Conservation (phyloP, 92 coral and sea anemone genomes). For the Palythoa grandis region DNA sequence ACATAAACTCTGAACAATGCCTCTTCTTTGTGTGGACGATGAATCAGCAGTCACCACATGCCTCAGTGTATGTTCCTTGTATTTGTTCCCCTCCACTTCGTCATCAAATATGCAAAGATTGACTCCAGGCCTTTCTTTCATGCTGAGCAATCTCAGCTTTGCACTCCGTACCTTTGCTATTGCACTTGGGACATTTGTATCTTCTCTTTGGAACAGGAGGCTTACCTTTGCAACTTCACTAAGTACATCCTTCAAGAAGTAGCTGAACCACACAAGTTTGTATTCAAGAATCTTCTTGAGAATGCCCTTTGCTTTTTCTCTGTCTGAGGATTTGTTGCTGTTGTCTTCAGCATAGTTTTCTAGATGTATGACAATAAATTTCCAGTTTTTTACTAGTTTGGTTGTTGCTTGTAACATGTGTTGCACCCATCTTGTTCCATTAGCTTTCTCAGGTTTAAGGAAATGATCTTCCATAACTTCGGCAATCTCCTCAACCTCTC, state of each 20-base stretch:
- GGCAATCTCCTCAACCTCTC: conserved; percentile 12
- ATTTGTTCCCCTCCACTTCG: conserved; percentile 8
- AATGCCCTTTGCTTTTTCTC: conserved; percentile 34
- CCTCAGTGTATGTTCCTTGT: conserved; percentile 26
- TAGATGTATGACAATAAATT: conserved; percentile 17
- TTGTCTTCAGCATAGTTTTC: conserved; percentile 21
- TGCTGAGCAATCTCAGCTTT: conserved; percentile 2
- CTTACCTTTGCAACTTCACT: conserved; percentile 31
- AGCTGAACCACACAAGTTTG: conserved; percentile 11
- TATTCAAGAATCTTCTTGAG: conserved; percentile 25
- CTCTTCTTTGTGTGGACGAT: too few species aligned
- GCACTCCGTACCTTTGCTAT: conserved; percentile 15
- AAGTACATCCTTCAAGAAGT: conserved; percentile 39
- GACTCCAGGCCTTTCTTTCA: conserved; percentile 34
- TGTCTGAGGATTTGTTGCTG: background rate
- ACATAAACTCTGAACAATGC: too few species aligned
- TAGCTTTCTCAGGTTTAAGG: conserved; percentile 26
- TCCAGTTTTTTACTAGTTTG: conserved; percentile 24
- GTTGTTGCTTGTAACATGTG: conserved; percentile 12
- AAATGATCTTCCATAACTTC: conserved; percentile 39
- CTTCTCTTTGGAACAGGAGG: conserved; percentile 37
- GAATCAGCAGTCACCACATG: conserved; percentile 3
- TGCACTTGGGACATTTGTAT: conserved; percentile 34
- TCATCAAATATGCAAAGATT: conserved; percentile 23
- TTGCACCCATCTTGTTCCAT: conserved; percentile 38